Conservation (phyloP, 1,140 invertebrate species). For the Bombus haemorrhoidalis region DNA sequence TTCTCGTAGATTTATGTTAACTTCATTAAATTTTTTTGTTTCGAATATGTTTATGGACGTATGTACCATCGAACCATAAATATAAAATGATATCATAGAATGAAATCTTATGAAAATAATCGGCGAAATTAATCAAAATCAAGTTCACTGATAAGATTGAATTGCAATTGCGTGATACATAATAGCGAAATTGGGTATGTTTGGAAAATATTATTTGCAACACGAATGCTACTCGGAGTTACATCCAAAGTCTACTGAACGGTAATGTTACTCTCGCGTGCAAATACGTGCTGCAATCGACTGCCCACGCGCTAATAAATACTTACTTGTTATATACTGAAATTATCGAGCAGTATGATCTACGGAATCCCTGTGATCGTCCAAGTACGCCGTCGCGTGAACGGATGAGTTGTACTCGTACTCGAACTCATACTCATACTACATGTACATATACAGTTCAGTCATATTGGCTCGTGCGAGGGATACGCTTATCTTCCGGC, state of each 20-base stretch:
- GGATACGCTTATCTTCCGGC: conserved; percentile 28
- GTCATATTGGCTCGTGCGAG: not conserved
- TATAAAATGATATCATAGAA: not conserved
- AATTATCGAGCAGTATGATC: conserved; percentile 26
- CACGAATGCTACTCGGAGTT: conserved; percentile 9
- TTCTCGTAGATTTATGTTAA: not conserved
- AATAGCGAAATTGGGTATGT: not conserved
- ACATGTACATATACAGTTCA: not conserved
- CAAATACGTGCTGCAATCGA: conserved; percentile 38
- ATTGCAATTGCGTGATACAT: not conserved
- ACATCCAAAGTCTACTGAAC: conserved; percentile 27
- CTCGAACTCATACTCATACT: too few species aligned
- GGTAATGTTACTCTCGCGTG: conserved; percentile 54
- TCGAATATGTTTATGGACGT: not conserved
- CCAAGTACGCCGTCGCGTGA: conserved; percentile 55
- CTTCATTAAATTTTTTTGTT: not conserved
- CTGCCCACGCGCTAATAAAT: conserved; percentile 51
- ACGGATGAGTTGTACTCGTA: conserved; percentile 35
- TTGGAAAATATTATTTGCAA: not conserved
- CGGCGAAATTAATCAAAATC: not conserved
- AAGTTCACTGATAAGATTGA: not conserved
- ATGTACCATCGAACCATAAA: conserved; percentile 4
- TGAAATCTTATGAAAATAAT: not conserved
- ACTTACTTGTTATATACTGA: not conserved
- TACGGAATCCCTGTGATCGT: conserved; percentile 42